These are phyloP conservation scores for Opisthograptis luteolata DNA, from an alignment of 2,888 invertebrate genomes.

Conservation along the genomic window DNA sequence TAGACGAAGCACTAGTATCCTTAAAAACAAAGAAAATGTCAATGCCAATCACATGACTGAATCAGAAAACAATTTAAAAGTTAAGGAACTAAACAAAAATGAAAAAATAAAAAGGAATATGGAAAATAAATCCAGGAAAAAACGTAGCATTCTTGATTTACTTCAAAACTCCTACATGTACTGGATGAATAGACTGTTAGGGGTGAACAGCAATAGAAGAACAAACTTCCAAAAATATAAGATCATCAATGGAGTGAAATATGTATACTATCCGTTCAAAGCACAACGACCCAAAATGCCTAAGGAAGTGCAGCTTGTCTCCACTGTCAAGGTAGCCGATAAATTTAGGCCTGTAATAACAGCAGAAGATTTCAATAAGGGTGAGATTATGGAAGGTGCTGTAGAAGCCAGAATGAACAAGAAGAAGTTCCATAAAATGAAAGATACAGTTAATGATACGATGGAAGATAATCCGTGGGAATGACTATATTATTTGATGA, in stretches of 20 bases:
- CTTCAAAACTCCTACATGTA: conserved; percentile 68
- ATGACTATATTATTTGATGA: conserved; percentile 80
- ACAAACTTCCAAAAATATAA: conserved; percentile 58
- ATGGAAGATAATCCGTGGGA: conserved; percentile 76
- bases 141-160: conserved; percentile 63
- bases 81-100: background rate
- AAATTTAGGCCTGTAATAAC: conserved; percentile 53
- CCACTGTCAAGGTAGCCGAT: conserved; percentile 40
- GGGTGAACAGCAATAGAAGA: conserved; percentile 51
- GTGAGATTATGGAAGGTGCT: conserved; percentile 67
- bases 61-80: background rate
- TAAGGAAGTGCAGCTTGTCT: conserved; percentile 49
- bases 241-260: conserved; percentile 68
- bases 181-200: conserved; percentile 64
- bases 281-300: conserved; percentile 54
- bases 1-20: background rate
- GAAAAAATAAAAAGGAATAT: background rate
- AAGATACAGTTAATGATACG: conserved; percentile 63
- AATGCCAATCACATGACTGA: background rate
- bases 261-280: conserved; percentile 62
- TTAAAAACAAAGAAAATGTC: conserved; percentile 3
- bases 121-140: conserved; percentile 54
- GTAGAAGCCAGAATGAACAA: conserved; percentile 63
- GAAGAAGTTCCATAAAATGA: conserved; percentile 65
- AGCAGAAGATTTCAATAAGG: conserved; percentile 72